Base-by-base conservation (phyloP, 2,797 vertebrate species). In the Benthosema pterotum region DNA sequence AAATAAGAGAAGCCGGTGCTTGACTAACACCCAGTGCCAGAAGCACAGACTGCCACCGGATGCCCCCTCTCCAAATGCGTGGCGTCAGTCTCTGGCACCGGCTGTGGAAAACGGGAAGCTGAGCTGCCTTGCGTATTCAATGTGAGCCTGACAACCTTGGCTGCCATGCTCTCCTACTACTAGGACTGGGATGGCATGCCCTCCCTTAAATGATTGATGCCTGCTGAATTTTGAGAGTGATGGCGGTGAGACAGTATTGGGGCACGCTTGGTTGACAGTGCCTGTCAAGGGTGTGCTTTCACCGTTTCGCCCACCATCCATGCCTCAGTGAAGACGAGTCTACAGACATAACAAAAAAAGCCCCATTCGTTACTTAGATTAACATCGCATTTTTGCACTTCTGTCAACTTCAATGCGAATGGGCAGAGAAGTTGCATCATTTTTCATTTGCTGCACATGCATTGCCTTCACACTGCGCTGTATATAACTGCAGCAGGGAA, bases 41-140 rank as follows among this genome's bases (percentile, higher is more conserved):
- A 16, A 12, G 52, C 38, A 11, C 54, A 43, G 50, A 0, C 56
- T 57, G 56, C 57, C 65, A 64, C 43, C 55, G 0, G 1, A 6
- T 60, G 65, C 69, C 60, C 56, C 67, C 60, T 45, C n/a, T 74
- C 63, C 63, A 11, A 60, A 49, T 61, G 57, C 4, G 45, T 82
- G 78, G 69, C 4, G 58, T 90, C 82, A 83, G 57, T 50, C 65
- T 69, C 77, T 91, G 89, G 88, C 85, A 12, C 63, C 5, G 47
- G 52, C 75, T 66, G 69, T 84, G 87, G 85, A 87, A 88, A 89
- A 78, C 32, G 55, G 65, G 78, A 90, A 90, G 80, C 74, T 78
- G 84, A 89, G 83, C 87, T 45, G 64, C 25, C 52, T 75, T 60
- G 43, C 57, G 66, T 79, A 80, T 74, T 83, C 76, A 76, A 65